Percentiles rank a stretch among this genome's conserved stretches.
phyloP scores from a whole-genome alignment of 2,888 invertebrate genomes.

The Phyto melanocephala region DNA sequence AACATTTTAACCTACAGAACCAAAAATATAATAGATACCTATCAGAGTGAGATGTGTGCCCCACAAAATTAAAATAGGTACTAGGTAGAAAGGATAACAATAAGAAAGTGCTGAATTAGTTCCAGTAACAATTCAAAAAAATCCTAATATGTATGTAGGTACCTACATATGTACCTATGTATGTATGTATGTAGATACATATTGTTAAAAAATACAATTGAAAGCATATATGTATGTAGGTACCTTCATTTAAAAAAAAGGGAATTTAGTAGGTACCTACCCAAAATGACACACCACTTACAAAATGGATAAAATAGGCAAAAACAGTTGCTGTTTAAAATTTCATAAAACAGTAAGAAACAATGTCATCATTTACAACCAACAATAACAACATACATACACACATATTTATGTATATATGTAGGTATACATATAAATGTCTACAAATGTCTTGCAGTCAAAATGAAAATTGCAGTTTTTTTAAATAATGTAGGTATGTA shows the following conservation, averaged over 20 bases:
- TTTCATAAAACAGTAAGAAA: background rate
- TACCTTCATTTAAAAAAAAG: no score
- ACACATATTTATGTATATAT: no score
- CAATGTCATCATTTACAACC: background rate
- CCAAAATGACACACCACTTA: background rate
- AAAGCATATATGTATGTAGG: background rate
- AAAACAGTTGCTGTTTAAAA: background rate
- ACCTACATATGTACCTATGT: no score
- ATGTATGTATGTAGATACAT: no score
- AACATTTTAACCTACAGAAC: no score
- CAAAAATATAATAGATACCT: no score
- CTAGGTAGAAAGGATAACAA: no score
- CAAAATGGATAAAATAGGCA: background rate
- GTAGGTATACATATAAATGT: no score
- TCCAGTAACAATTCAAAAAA: background rate
- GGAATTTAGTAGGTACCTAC: background rate
- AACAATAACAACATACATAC: background rate
- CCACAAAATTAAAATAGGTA: no score
- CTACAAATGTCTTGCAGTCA: background rate
- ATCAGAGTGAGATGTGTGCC: no score
- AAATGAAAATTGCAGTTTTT: conserved; percentile 12
- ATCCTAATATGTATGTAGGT: no score
- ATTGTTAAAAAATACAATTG: background rate
- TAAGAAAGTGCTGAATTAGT: no score
- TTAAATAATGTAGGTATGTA: background rate